Base-by-base conservation (phyloP, 1,140 invertebrate genomes). In the Drosophila lacteicornis region DNA sequence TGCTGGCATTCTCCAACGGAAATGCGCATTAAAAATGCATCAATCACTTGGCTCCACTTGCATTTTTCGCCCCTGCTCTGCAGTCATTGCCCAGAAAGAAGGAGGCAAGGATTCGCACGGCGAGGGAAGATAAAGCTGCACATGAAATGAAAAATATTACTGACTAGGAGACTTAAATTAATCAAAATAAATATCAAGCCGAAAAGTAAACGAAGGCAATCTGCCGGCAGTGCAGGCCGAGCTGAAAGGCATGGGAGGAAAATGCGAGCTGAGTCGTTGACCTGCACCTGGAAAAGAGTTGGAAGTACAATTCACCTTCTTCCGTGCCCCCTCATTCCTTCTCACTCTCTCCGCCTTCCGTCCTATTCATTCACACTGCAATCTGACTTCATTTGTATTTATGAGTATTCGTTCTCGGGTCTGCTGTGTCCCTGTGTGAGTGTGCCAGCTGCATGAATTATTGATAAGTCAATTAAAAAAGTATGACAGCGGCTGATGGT, bases 401-500 rank as follows among this genome's bases (percentile, higher is more conserved):
- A 86, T 86, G 82, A 85, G 75, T 82, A 60, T 80, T 57, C 59
- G 60, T 58, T 71, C 71, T 50, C 43, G 27, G 38, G 57, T 22
- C 60, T 17, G 11, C n/a, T 69, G 19, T 49, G 11, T 70, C 17
- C 57, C 25, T 15, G n/a, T 82, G 62, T 79, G 27, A 30, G 47
- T 61, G 42, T 58, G 58, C 33, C 47, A 42, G 68, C 56, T 62
- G 67, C 88, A 91, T 91, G 82, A 91, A 91, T 91, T 90, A 91
- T 90, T 90, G 82, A 90, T 91, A 88, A 91, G 88, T 91, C 88
- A 91, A 91, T 91, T 91, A 91, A 91, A 91, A 91, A 91, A 85
- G 81, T 85, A 91, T 91, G 81, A 91, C 83, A 85, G 88, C 82
- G 73, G 82, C 84, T 84, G 88, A 82, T 78, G 80, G 67, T 62